Conservation (phyloP, 37 sponge, comb jelly and placozoan genomes). For the Axinella damicornis region DNA sequence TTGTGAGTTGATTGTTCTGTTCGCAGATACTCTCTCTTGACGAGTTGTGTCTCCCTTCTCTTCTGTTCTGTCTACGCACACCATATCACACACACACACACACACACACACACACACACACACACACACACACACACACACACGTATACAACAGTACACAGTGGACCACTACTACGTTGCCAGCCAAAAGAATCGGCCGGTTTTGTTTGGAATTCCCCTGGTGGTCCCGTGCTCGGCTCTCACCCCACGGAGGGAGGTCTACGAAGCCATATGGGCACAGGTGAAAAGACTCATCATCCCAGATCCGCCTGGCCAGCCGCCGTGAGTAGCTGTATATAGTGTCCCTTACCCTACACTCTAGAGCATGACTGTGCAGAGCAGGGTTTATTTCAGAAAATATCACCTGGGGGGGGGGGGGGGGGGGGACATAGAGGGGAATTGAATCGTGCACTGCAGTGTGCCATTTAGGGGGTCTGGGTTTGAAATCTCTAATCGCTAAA, state of each 20-base stretch:
- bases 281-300: conserved; percentile 77
- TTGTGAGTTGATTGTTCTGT: conserved; percentile 9
- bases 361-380: no score
- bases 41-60: background rate
- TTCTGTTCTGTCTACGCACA: no score
- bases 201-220: conserved; percentile 85
- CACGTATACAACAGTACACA: conserved; percentile 30
- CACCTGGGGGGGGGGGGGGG: no score
- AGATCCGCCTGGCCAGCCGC: conserved; percentile 32
- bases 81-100: background rate
- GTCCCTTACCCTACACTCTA: no score
- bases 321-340: conserved; percentile 17
- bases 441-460: no score
- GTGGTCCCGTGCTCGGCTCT: conserved; percentile 69
- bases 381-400: background rate
- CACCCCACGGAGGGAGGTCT: conserved; percentile 61
- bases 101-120: background rate
- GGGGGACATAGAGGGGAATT: no score
- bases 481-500: no score
- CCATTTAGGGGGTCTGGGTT: no score
- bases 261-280: conserved; percentile 77
- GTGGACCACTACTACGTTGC: conserved; percentile 80
- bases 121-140: background rate
- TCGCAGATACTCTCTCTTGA: no score
- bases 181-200: conserved; percentile 67